Base-by-base conservation (phyloP, 2,888 invertebrate species). In the Acholoe squamosa region DNA sequence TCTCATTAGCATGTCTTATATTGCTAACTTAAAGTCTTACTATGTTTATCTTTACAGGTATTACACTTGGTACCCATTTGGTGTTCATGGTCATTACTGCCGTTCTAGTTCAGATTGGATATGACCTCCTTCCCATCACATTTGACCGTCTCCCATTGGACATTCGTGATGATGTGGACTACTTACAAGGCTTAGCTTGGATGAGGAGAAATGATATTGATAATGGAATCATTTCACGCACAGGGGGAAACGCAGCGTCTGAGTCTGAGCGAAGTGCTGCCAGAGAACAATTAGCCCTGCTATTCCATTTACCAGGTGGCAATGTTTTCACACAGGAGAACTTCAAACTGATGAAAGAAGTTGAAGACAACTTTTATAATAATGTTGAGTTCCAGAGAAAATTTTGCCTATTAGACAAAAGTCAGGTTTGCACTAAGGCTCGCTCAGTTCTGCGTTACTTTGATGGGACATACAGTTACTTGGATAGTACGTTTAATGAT, bases 241-340 rank as follows among this genome's bases (percentile, higher is more conserved):
- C 28, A 19, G 25, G 88, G 43, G 43, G 71, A 71, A 51, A 71
- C 76, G 19, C 89, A 52, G 77, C 89, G 28, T n/a, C 10, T 1
- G 3, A 31, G 25, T 86, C 86, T 0, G 90, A 90, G 56, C 7
- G 80, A 5, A 31, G 28, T 0, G 56, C 56, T 22, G 25, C 14
- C 7, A 51, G 67, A 10, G 84, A 90, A 31, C 19, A 22, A 3
- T 33, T 90, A 10, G 51, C 61, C 25, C 3, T 84, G 56, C 3
- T 90, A 10, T 89, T 33, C 77, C n/a, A 76, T 10, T 28, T 51
- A 22, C 12, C 34, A 33, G 43, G 67, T n/a, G 84, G 89, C 12
- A 94, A 94, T 89, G 91, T 94, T 12, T 93, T 94, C 86, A 94
- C 94, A 0, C 91, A 91, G 89, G 89, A 91, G 5, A 93, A 93